Evolutionary conservation across 2,113 vertebrate species (phyloP).

Genomic region (Orthonyx spaldingii): DNA sequence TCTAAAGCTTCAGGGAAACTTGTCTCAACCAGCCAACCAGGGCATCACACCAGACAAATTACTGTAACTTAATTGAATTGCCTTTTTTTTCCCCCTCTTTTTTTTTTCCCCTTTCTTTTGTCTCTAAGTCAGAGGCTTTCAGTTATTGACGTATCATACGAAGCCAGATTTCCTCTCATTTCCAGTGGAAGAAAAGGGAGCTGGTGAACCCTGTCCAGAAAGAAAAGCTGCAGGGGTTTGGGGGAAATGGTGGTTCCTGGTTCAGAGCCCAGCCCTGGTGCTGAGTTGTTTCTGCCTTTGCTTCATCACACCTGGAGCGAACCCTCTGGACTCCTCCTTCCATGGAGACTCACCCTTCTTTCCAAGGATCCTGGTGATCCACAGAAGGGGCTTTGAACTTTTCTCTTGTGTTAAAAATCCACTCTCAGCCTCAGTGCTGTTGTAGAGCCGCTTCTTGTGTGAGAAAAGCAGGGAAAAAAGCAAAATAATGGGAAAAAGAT

Average conservation of each 20-base stretch:
- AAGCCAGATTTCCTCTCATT: neutral
- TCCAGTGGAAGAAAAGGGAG: neutral
- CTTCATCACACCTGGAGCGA: neutral
- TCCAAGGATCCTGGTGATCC: neutral
- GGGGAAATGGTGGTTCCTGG: neutral
- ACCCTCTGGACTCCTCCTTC: neutral
- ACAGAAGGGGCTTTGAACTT: neutral
- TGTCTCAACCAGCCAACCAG: neutral
- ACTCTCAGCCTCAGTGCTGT: neutral
- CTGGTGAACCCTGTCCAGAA: neutral
- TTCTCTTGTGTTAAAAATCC: neutral
- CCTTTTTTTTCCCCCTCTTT: accelerated
- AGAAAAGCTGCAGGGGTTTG: neutral
- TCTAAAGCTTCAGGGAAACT: neutral
- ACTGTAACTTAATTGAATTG: neutral
- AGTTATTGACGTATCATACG: neutral
- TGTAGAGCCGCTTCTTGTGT: neutral
- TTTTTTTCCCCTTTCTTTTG: neutral
- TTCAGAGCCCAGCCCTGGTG: neutral
- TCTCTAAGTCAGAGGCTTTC: neutral
- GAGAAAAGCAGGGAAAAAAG: neutral
- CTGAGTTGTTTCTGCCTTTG: neutral
- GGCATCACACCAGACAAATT: neutral
- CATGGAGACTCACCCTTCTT: neutral
- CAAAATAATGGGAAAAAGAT: neutral